A percentile compares a stretch with the other conserved stretches of the same genome.
Evolutionary conservation across 2,888 invertebrate species (phyloP).

Genomic region (Zygaena filipendulae): DNA sequence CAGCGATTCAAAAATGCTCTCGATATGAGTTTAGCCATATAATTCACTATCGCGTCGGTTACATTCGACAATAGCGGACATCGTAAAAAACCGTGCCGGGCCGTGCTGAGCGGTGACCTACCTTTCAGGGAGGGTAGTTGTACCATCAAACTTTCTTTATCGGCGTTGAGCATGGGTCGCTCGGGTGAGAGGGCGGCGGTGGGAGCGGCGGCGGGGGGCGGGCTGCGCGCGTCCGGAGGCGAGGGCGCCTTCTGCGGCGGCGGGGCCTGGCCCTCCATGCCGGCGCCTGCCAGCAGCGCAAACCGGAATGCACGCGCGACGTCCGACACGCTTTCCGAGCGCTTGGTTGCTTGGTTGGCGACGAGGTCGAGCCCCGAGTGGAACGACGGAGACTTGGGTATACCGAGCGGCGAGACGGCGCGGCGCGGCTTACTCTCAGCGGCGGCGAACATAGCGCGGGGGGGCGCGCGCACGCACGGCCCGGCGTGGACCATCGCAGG

Average conservation of each 20-base stretch:
- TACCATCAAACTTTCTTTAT: conserved; percentile 58
- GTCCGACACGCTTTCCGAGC: conserved; percentile 56
- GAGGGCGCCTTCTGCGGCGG: conserved; percentile 48
- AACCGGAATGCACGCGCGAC: conserved; percentile 61
- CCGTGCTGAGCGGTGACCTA: no score
- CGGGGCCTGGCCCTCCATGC: conserved; percentile 50
- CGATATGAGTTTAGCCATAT: no score
- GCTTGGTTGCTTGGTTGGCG: conserved; percentile 69
- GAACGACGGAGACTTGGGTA: conserved; percentile 89
- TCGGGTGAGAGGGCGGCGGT: conserved; percentile 36
- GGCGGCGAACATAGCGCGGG: conserved; percentile 64
- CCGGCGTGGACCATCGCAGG: conserved; percentile 68
- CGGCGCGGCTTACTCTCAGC: conserved; percentile 61
- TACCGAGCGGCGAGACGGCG: conserved; percentile 73
- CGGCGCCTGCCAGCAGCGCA: conserved; percentile 44
- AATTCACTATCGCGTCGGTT: no score
- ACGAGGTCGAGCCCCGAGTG: conserved; percentile 87
- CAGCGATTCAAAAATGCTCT: no score
- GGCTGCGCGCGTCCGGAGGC: conserved; percentile 53
- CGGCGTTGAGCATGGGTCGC: conserved; percentile 34
- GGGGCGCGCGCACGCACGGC: conserved; percentile 65
- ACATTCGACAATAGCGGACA: no score
- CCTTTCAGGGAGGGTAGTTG: conserved; percentile 66
- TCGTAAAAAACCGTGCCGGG: no score
- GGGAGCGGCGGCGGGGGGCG: conserved; percentile 34